phyloP scores from a whole-genome alignment of 2,797 vertebrate genomes.

The Holocentrus rufus region DNA sequence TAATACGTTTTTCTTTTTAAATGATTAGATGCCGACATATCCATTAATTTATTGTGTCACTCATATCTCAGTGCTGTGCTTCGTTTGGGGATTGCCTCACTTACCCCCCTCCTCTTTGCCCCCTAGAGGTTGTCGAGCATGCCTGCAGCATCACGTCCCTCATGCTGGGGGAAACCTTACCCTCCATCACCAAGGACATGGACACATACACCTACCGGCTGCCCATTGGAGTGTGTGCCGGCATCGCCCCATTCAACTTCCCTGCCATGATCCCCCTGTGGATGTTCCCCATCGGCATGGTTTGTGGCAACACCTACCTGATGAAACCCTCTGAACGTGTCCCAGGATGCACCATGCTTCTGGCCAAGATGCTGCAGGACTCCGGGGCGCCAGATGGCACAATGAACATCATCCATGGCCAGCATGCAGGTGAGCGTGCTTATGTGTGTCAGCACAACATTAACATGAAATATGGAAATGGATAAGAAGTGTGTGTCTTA shows the following conservation, averaged over 20 bases:
- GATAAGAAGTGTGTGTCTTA: not conserved
- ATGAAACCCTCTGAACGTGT: constrained; percentile 91
- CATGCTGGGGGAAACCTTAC: constrained; percentile 89
- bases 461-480: not conserved
- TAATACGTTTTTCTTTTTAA: not conserved
- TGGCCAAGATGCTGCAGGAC: constrained; percentile 88
- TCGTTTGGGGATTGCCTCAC: not conserved
- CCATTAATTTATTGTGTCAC: not conserved
- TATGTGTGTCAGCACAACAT: not conserved
- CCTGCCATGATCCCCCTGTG: constrained; percentile 93
- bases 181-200: constrained; percentile 92
- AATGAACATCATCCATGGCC: constrained; percentile 89
- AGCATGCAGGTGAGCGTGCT: constrained; percentile 85
- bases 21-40: not conserved
- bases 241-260: constrained; percentile 91
- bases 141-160: constrained; percentile 91
- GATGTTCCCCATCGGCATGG: constrained; percentile 93
- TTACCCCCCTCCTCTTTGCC: constrained; percentile 44
- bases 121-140: constrained; percentile 91
- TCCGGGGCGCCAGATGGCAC: constrained; percentile 89
- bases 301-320: constrained; percentile 90
- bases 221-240: constrained; percentile 88
- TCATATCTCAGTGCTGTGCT: not conserved
- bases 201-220: constrained; percentile 89
- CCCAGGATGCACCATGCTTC: constrained; percentile 89